These are phyloP conservation scores for Gambusia affinis DNA, from an alignment of 2,113 vertebrate species.

Conservation along the genomic window DNA sequence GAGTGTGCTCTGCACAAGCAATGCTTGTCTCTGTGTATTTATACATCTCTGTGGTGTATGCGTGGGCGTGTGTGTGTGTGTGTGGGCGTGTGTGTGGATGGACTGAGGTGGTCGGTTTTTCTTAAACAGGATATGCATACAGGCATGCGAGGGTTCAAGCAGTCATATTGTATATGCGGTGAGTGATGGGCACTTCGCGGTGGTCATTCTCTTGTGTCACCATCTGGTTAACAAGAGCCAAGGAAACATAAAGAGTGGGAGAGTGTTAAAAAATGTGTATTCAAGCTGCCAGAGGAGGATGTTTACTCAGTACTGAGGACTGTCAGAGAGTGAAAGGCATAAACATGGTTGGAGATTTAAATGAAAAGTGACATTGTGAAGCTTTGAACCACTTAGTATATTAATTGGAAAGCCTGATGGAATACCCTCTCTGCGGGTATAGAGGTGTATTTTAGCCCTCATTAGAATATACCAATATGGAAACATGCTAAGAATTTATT, in stretches of 20 bases:
- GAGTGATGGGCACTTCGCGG: conserved; percentile 47
- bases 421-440: conserved; percentile 38
- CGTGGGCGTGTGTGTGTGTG: conserved; percentile 6
- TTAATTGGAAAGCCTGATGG: conserved; percentile 54
- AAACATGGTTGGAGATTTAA: conserved; percentile 53
- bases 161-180: conserved; percentile 14
- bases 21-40: conserved; percentile 47
- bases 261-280: conserved; percentile 38
- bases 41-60: conserved; percentile 4
- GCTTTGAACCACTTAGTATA: conserved; percentile 61
- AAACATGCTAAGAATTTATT: conserved; percentile 39
- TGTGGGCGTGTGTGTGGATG: conserved; percentile 3
- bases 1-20: conserved; percentile 48
- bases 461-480: conserved; percentile 18
- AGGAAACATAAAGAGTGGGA: conserved; percentile 8
- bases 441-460: conserved; percentile 33
- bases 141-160: background rate
- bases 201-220: conserved; percentile 55
- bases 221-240: conserved; percentile 47
- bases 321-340: conserved; percentile 53
- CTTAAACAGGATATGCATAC: conserved; percentile 13
- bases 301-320: conserved; percentile 47
- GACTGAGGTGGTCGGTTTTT: conserved; percentile 24
- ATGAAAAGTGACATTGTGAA: conserved; percentile 76
- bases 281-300: conserved; percentile 54